These are phyloP conservation scores for Nicator chloris DNA, from an alignment of 2,113 vertebrate genomes.

Conservation along the genomic window DNA sequence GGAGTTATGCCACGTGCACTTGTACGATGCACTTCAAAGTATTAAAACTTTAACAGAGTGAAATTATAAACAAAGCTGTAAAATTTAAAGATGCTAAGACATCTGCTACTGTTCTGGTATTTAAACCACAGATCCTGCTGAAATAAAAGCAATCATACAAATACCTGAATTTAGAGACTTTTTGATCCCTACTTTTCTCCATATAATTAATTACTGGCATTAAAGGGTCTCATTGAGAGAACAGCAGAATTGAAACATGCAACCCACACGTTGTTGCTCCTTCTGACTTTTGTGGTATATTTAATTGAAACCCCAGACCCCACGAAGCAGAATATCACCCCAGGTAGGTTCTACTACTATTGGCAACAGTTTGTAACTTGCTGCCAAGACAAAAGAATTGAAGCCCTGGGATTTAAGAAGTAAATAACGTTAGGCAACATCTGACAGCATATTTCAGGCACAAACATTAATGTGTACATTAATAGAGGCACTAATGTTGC, in stretches of 20 bases:
- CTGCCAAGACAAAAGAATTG: background rate
- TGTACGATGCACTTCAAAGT: background rate
- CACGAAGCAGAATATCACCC: background rate
- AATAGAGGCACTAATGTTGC: background rate
- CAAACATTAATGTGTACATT: background rate
- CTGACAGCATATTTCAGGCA: background rate
- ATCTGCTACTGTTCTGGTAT: background rate
- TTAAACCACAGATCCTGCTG: background rate
- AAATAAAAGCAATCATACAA: background rate
- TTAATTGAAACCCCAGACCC: background rate
- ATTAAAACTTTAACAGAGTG: background rate
- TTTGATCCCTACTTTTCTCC: background rate
- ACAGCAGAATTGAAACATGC: background rate
- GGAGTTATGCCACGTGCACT: background rate
- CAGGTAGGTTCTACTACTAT: background rate
- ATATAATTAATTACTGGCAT: background rate
- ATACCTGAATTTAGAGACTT: background rate
- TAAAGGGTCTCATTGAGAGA: background rate
- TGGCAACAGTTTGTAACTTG: background rate
- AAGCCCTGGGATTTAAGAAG: background rate
- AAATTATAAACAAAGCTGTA: conserved; percentile 36
- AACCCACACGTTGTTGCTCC: background rate
- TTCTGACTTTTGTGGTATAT: background rate
- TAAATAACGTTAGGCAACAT: background rate
- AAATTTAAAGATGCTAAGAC: conserved; percentile 28